phyloP scores from a whole-genome alignment of 2,888 invertebrate genomes.

The Apotomis capreana region DNA sequence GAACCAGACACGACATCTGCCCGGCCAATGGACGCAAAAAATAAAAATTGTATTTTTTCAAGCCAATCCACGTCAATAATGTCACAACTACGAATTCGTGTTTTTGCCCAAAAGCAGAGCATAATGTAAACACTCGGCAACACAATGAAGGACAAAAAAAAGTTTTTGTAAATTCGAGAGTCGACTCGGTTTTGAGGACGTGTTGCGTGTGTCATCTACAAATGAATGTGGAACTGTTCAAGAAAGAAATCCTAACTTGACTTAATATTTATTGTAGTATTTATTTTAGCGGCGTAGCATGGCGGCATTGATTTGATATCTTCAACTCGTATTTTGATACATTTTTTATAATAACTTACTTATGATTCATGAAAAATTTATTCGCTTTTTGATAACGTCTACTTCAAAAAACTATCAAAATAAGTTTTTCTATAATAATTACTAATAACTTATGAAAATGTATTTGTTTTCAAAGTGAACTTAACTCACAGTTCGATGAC shows the following conservation, averaged over 20 bases:
- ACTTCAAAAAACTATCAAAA: too few species aligned
- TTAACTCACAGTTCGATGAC: constrained; percentile 25
- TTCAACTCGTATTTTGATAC: too few species aligned
- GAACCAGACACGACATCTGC: constrained; percentile 78
- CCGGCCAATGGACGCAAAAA: constrained; percentile 64
- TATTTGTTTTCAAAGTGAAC: constrained; percentile 5
- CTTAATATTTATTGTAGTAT: not conserved
- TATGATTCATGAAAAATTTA: too few species aligned
- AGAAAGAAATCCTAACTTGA: constrained; percentile 10
- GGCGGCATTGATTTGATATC: not conserved
- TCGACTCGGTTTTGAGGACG: constrained; percentile 59
- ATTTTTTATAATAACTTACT: too few species aligned
- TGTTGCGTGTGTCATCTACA: constrained; percentile 50
- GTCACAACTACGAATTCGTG: constrained; percentile 70
- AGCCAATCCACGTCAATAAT: constrained; percentile 77
- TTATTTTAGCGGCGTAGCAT: not conserved
- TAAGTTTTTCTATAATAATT: too few species aligned
- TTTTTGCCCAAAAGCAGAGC: constrained; percentile 57
- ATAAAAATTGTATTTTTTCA: constrained; percentile 63
- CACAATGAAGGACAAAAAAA: constrained; percentile 62
- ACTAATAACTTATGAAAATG: not conserved
- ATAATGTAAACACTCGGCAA: constrained; percentile 71
- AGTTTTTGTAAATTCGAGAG: constrained; percentile 56
- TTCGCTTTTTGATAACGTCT: not conserved
- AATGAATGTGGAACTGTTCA: constrained; percentile 32